Evolutionary conservation across 2,113 vertebrate genomes (phyloP).

Genomic region (Pangasianodon hypophthalmus): DNA sequence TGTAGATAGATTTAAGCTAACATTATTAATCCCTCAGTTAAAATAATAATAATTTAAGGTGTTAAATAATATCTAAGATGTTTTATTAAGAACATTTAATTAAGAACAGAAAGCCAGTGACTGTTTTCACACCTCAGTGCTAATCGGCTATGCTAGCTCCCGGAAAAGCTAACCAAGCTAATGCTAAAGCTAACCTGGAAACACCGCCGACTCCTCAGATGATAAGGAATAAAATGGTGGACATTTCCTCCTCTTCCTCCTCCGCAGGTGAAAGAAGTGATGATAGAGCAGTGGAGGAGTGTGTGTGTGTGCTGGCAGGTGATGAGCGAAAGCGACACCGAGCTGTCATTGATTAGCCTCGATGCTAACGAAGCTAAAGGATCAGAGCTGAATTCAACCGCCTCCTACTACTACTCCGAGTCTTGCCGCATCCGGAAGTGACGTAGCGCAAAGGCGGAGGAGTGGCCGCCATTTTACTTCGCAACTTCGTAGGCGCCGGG

Average conservation of each 20-base stretch:
- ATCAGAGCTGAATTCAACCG: no score
- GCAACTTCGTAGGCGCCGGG: background rate
- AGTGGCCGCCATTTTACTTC: constrained; percentile 38
- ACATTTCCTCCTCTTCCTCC: constrained; percentile 18
- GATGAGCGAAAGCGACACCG: background rate
- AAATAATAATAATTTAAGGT: background rate
- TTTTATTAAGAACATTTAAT: background rate
- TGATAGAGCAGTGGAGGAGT: background rate
- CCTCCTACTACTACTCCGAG: background rate
- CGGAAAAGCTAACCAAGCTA: background rate
- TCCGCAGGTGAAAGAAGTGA: background rate
- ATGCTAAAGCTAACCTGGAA: constrained; percentile 34
- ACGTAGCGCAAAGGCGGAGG: constrained; percentile 45
- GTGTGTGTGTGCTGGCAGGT: background rate
- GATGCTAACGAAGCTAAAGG: background rate
- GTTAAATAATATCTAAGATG: no score
- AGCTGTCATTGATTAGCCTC: constrained; percentile 23
- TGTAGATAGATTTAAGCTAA: background rate
- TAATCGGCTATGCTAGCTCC: background rate
- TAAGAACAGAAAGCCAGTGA: background rate
- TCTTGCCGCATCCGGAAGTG: constrained; percentile 22
- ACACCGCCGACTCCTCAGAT: constrained; percentile 29
- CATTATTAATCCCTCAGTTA: background rate
- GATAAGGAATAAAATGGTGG: background rate
- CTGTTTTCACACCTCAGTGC: background rate